Conservation (phyloP, 2,113 vertebrate species). For the Tupaia tana region DNA sequence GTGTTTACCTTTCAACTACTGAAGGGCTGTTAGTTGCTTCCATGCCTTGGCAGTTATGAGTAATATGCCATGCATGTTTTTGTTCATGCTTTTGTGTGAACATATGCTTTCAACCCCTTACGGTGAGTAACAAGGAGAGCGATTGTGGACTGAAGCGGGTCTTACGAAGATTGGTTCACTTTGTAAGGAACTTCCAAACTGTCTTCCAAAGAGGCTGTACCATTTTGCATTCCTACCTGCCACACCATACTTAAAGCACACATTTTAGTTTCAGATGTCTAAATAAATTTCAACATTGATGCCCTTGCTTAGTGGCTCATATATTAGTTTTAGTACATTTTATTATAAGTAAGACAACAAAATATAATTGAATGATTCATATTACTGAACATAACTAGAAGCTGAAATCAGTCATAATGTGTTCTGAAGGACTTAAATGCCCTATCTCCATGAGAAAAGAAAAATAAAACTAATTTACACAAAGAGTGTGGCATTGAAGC, state of each 20-base stretch:
- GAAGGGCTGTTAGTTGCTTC: neutral
- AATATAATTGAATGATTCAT: neutral
- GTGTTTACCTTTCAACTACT: neutral
- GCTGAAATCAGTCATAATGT: neutral
- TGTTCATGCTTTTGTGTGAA: neutral
- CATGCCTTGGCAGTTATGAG: neutral
- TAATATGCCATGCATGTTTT: neutral
- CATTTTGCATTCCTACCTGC: neutral
- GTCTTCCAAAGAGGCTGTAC: neutral
- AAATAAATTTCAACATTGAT: neutral
- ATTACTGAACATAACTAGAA: neutral
- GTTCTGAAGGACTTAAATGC: neutral
- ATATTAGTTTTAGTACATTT: neutral
- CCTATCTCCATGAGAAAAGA: neutral
- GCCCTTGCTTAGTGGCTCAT: neutral
- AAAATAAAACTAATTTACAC: conserved; percentile 27
- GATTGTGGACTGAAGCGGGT: no score
- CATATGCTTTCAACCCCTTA: neutral
- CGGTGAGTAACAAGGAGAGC: neutral
- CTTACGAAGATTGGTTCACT: no score
- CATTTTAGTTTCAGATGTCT: neutral
- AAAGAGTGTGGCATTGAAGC: neutral
- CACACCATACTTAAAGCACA: neutral
- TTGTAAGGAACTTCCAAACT: neutral
- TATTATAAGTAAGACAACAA: neutral